A percentile compares a stretch with the other conserved stretches of the same genome.
Evolutionary conservation across 2,888 invertebrate genomes (phyloP).

Genomic region (Lycia hirtaria): DNA sequence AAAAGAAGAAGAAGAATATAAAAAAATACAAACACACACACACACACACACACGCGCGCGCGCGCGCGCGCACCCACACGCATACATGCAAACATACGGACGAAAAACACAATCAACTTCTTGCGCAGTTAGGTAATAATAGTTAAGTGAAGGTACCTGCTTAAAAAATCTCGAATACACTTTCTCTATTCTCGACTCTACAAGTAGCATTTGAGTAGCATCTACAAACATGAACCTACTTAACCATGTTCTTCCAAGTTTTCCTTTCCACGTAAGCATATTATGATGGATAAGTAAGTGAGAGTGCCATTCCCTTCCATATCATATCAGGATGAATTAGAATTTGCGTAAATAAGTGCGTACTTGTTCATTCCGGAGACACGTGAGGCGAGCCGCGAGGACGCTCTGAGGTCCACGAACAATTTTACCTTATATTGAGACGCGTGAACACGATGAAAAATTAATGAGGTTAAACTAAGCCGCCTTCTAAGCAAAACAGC

Average conservation of each 20-base stretch:
- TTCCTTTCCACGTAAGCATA: neutral
- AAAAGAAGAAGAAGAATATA: too few species aligned
- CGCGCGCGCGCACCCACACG: too few species aligned
- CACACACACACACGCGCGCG: too few species aligned
- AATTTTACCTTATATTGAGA: constrained; percentile 50
- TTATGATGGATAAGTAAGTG: neutral
- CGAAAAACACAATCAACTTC: too few species aligned
- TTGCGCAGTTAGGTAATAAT: too few species aligned
- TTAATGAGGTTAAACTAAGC: constrained; percentile 66
- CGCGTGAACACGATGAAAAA: constrained; percentile 64
- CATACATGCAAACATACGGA: too few species aligned
- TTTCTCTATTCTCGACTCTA: too few species aligned
- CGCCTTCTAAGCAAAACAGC: constrained; percentile 51
- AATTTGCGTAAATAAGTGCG: constrained; percentile 13
- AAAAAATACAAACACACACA: too few species aligned
- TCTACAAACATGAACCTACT: too few species aligned
- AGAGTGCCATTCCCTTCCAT: neutral
- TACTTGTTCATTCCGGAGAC: constrained; percentile 11
- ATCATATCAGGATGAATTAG: constrained; percentile 8
- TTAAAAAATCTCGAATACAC: too few species aligned
- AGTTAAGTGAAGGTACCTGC: too few species aligned
- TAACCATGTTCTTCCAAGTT: neutral
- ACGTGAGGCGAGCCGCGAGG: constrained; percentile 24
- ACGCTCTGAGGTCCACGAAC: constrained; percentile 36
- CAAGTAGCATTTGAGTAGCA: too few species aligned